Conservation (phyloP, 1,140 invertebrate genomes). For the Drosophila pachea region DNA sequence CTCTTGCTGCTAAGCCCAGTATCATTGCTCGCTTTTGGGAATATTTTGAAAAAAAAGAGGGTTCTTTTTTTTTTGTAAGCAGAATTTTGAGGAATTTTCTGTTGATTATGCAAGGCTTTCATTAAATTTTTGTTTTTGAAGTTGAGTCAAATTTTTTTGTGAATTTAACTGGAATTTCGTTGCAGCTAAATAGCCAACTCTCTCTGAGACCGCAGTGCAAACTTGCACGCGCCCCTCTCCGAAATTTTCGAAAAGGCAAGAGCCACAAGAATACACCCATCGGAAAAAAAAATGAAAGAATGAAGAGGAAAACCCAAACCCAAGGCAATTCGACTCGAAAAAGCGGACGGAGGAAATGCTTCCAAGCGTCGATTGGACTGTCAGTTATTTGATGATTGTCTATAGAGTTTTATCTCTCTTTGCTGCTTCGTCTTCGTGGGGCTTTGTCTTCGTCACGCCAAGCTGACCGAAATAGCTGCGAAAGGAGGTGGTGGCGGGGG, state of each 20-base stretch:
- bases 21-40: no score
- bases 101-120: slow-evolving; percentile 23
- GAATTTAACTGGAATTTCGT: slow-evolving; percentile 1
- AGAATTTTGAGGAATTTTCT: not conserved
- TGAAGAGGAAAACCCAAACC: slow-evolving; percentile 4
- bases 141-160: not conserved
- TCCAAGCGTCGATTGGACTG: slow-evolving; percentile 53
- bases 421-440: slow-evolving; percentile 13
- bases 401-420: slow-evolving; percentile 32
- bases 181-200: slow-evolving; percentile 5
- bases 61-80: no score
- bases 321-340: slow-evolving; percentile 20
- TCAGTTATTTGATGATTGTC: slow-evolving; percentile 58
- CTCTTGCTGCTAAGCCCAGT: no score
- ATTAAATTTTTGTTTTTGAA: not conserved
- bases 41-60: no score
- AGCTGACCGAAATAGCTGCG: slow-evolving; percentile 48
- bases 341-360: slow-evolving; percentile 30
- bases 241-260: not conserved
- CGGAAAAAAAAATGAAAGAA: slow-evolving; percentile 9
- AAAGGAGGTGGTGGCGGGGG: slow-evolving; percentile 18
- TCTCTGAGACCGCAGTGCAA: slow-evolving; percentile 12
- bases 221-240: not conserved
- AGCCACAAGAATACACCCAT: slow-evolving; percentile 10
- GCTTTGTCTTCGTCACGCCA: slow-evolving; percentile 41